A percentile compares a stretch with the other conserved stretches of the same genome.
Evolutionary conservation across 2,888 invertebrate genomes (phyloP).

Genomic region (Dascillus cervinus): DNA sequence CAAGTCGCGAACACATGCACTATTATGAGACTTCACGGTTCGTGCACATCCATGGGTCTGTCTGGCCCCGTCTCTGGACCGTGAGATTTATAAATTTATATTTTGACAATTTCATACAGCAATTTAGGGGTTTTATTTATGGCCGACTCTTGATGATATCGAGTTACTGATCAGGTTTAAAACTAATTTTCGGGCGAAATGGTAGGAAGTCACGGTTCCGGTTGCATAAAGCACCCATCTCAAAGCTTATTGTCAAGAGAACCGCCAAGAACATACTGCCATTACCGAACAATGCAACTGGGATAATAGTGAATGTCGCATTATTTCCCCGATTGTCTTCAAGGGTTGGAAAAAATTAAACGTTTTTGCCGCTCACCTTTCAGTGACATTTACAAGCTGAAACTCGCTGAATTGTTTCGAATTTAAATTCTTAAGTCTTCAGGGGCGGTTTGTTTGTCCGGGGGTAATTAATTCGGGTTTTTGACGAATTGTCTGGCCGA

Average conservation of each 20-base stretch:
- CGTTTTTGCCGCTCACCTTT: conserved; percentile 27
- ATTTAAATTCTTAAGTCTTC: conserved; percentile 4
- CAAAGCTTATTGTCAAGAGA: no score
- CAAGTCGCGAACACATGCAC: conserved; percentile 39
- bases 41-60: conserved; percentile 33
- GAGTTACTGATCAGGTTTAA: no score
- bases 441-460: conserved; percentile 2
- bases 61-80: conserved; percentile 31
- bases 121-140: conserved; percentile 41
- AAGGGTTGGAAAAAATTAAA: conserved; percentile 9
- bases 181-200: no score
- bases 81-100: conserved; percentile 46
- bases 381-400: conserved; percentile 32
- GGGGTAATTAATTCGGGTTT: background rate
- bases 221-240: no score
- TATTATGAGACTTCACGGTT: conserved; percentile 38
- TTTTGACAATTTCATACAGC: conserved; percentile 43
- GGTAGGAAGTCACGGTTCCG: no score
- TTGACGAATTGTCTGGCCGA: conserved; percentile 27
- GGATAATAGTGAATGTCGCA: no score
- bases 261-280: no score
- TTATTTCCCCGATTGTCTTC: no score
- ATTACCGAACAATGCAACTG: no score
- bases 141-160: no score
- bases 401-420: conserved; percentile 7